Conservation (phyloP, 2,113 vertebrate genomes). For the Notiomystis cincta region DNA sequence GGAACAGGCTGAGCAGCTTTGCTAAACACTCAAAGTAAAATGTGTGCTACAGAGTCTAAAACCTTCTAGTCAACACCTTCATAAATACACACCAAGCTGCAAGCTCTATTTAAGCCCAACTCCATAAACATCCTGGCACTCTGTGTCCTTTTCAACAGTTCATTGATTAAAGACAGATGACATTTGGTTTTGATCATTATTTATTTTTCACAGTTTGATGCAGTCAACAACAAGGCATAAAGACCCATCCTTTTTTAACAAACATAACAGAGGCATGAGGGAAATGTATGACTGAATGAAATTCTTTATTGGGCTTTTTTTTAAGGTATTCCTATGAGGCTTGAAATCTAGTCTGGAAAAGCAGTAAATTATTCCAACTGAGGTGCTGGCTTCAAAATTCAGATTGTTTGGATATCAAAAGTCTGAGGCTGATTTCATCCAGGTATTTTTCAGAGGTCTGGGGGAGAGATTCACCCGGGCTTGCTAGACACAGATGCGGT, state of each 20-base stretch:
- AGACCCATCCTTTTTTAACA: constrained; percentile 1
- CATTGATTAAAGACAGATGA: constrained; percentile 62
- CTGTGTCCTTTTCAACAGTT: constrained; percentile 52
- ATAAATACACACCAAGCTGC: not conserved
- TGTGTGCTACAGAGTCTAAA: not conserved
- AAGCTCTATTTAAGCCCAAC: constrained; percentile 19
- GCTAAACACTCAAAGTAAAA: not conserved
- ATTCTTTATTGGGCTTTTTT: not conserved
- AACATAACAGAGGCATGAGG: not conserved
- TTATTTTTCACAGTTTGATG: constrained; percentile 51
- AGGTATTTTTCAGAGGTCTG: not conserved
- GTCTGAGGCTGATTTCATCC: not conserved
- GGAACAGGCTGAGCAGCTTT: not conserved
- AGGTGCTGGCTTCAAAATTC: not conserved
- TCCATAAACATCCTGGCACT: constrained; percentile 52
- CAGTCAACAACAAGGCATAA: constrained; percentile 31
- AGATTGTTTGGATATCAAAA: not conserved
- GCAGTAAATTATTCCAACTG: not conserved
- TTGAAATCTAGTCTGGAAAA: not conserved
- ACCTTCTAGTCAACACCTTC: constrained; percentile 34
- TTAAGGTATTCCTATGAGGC: not conserved
- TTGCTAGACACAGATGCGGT: not conserved
- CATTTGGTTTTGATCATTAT: constrained; percentile 64
- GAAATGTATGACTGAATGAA: not conserved
- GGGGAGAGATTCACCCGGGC: not conserved